Conservation (phyloP, 2,797 vertebrate species). For the Trachops cirrhosus region DNA sequence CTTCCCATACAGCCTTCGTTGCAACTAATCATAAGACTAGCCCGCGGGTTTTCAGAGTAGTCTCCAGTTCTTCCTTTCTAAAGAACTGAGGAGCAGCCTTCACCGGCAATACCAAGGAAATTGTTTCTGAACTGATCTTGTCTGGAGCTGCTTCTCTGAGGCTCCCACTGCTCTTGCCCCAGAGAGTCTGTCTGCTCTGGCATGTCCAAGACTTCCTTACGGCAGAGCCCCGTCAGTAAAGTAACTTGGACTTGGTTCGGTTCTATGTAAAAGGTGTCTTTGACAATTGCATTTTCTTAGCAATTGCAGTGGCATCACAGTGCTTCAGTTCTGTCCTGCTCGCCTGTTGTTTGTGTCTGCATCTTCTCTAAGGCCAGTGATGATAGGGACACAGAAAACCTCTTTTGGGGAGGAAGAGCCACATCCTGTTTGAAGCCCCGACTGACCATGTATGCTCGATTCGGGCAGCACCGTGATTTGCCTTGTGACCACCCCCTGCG, state of each 20-base stretch:
- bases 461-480: neutral
- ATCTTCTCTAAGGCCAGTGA: neutral
- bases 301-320: too few relatives aligned
- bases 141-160: neutral
- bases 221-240: neutral
- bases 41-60: neutral
- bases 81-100: neutral
- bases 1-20: neutral
- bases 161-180: neutral
- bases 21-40: neutral
- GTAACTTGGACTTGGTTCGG: neutral
- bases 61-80: neutral
- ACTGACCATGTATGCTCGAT: neutral
- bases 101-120: neutral
- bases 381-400: neutral
- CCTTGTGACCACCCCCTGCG: neutral
- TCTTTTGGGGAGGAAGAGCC: neutral
- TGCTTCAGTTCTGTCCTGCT: neutral
- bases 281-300: neutral
- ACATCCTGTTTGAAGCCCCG: neutral
- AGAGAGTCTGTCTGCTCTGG: neutral
- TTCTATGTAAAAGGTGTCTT: neutral
- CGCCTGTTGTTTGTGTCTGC: too few relatives aligned
- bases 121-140: neutral
- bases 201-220: neutral